Base-by-base conservation (phyloP, 2,888 invertebrate genomes). In the Callyntrura guangdongensis region DNA sequence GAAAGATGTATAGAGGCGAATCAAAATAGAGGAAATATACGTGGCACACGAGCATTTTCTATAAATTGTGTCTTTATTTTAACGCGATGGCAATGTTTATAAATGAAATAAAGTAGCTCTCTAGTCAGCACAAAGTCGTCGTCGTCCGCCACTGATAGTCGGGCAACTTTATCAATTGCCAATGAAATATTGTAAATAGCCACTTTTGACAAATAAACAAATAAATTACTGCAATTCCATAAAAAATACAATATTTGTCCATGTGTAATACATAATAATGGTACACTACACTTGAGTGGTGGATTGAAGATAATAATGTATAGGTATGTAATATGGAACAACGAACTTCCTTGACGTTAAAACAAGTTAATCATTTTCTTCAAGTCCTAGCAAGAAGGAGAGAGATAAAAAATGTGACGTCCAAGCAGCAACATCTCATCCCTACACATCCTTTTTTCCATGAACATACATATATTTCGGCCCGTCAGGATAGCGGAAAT, bases 301-400 rank as follows among this genome's bases (percentile, higher is more conserved):
- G 49, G 20, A 72, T n/a, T 47, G 72, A 72, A 17, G n/a, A 72
- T 72, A 69, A 67, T 53, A 27, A 67, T 67, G 36, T 6, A 4
- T 36, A 20, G 17, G 17, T 17, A 61, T 9, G n/a, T 47, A 64
- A 89, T 84, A 85, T 89, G 85, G 84, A 89, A 85, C 84, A 89
- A 89, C 84, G 79, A 89, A 89, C 84, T 89, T 89, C 89, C 89
- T 89, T 89, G 84, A 89, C 86, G 79, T n/a, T 56, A 59, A 77
- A 77, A 67, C 61, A 67, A 72, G 83, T 83, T 83, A 25, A 72
- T 86, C 74, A 56, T 86, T 49, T 83, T 14, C 47, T 20, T 14
- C 67, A 36, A 36, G 36, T 36, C 36, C 36, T 36, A 9, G 36
- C 36, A 36, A 36, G 36, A 36, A 53, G n/a, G 53, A 53, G 11